Percentiles rank a stretch among this genome's conserved stretches.
These are phyloP conservation scores for Timandra comae DNA, from an alignment of 2,888 invertebrate genomes.

Conservation along the genomic window DNA sequence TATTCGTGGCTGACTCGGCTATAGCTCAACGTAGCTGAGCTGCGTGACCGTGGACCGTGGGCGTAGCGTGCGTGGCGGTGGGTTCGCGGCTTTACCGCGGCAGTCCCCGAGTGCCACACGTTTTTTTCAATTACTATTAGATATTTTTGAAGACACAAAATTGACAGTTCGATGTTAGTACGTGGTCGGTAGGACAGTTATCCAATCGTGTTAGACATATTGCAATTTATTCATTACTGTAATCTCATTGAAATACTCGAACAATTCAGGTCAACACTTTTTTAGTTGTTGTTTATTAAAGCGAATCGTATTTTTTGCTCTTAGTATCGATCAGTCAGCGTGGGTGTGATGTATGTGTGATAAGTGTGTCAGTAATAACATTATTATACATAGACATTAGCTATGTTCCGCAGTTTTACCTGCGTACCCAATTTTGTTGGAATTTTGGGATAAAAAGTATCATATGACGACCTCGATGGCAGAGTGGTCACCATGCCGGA, in stretches of 20 bases:
- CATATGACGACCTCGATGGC: too few relatives aligned
- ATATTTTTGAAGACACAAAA: too few relatives aligned
- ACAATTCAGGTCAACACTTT: constrained; percentile 27
- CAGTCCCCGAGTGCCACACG: too few relatives aligned
- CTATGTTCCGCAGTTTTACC: not conserved
- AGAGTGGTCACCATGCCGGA: too few relatives aligned
- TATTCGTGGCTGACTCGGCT: too few relatives aligned
- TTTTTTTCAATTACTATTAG: too few relatives aligned
- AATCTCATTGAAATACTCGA: constrained; percentile 29
- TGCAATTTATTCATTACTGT: constrained; percentile 25
- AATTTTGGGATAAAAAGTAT: not conserved
- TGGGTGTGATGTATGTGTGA: constrained; percentile 6
- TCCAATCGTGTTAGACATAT: constrained; percentile 13
- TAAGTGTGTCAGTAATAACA: constrained; percentile 16
- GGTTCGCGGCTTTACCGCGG: too few relatives aligned
- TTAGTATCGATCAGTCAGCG: constrained; percentile 16
- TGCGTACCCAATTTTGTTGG: not conserved
- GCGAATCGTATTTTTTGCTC: constrained; percentile 21
- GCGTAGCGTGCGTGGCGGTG: too few relatives aligned
- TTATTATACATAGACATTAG: too few relatives aligned
- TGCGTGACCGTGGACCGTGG: too few relatives aligned
- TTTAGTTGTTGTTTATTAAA: constrained; percentile 25
- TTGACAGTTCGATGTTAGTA: too few relatives aligned
- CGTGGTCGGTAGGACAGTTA: constrained; percentile 12
- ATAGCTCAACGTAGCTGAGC: too few relatives aligned